phyloP scores from a whole-genome alignment of 1,140 invertebrate species.

The Homarus americanus region DNA sequence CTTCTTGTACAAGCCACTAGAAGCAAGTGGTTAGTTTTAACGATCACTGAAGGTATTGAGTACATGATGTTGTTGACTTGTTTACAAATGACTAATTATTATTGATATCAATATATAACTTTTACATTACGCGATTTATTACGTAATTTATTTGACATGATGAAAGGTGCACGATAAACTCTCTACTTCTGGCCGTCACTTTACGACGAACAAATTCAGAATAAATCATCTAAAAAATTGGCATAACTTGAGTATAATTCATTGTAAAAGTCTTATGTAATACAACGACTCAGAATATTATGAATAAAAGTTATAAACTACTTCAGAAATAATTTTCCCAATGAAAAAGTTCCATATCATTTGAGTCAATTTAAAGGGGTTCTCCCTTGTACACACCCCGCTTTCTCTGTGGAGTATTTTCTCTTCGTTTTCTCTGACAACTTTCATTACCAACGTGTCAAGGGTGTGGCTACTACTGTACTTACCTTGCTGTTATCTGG shows the following conservation, averaged over 20 bases:
- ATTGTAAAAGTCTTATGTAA: not conserved
- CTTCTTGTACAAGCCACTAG: no score
- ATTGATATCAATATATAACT: no score
- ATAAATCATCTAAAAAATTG: not conserved
- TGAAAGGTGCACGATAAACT: no score
- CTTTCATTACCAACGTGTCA: not conserved
- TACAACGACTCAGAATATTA: not conserved
- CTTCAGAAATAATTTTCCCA: no score
- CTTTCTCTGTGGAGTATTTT: not conserved
- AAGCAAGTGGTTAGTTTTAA: no score
- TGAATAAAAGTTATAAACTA: not conserved
- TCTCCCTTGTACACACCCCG: not conserved
- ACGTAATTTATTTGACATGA: no score
- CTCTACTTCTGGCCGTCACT: no score
- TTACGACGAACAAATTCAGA: not conserved
- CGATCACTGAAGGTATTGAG: no score
- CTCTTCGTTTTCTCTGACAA: slow-evolving; percentile 7
- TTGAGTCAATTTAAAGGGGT: not conserved
- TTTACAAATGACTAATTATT: no score
- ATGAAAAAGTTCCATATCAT: not conserved
- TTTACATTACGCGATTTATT: no score
- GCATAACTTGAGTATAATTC: not conserved
- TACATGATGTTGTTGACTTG: no score
- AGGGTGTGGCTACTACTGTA: not conserved
- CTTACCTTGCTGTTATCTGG: not conserved